phyloP scores from a whole-genome alignment of 2,888 invertebrate genomes.

The Cyaniris semiargus region DNA sequence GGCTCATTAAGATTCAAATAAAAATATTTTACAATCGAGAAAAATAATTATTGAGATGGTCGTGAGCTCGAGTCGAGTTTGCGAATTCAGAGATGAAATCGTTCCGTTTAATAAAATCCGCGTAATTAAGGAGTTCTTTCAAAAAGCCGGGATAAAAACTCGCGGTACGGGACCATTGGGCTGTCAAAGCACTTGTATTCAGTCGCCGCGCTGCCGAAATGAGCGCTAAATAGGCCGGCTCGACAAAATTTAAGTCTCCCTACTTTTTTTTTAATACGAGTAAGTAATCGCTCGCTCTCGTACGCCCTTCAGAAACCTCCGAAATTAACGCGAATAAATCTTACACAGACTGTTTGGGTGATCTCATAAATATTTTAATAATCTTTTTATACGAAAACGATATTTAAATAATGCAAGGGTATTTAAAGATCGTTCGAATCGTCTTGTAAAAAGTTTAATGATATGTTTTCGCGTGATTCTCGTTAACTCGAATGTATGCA shows the following conservation, averaged over 20 bases:
- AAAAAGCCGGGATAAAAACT: slow-evolving; percentile 35
- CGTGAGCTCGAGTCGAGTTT: slow-evolving; percentile 44
- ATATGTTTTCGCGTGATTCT: not conserved
- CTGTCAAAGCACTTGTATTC: slow-evolving; percentile 37
- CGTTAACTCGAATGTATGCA: not conserved
- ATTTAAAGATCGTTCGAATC: not conserved
- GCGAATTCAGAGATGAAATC: slow-evolving; percentile 47
- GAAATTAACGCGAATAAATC: not conserved
- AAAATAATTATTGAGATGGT: slow-evolving; percentile 36
- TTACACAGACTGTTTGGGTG: not conserved
- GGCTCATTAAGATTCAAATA: slow-evolving; percentile 1
- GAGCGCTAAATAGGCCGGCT: slow-evolving; percentile 16
- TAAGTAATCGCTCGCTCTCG: not conserved
- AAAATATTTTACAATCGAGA: slow-evolving; percentile 20
- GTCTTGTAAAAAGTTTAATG: not conserved
- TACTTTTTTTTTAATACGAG: not conserved
- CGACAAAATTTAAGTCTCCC: not conserved
- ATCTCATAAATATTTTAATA: slow-evolving; percentile 1
- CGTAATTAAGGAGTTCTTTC: slow-evolving; percentile 42
- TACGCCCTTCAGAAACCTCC: not conserved
- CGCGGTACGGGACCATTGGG: slow-evolving; percentile 37
- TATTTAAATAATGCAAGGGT: not conserved
- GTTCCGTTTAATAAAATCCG: slow-evolving; percentile 46
- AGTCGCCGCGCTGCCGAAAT: slow-evolving; percentile 33
- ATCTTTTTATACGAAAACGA: not conserved